These are phyloP conservation scores for Thermophis baileyi DNA, from an alignment of 2,113 vertebrate genomes.

Conservation along the genomic window DNA sequence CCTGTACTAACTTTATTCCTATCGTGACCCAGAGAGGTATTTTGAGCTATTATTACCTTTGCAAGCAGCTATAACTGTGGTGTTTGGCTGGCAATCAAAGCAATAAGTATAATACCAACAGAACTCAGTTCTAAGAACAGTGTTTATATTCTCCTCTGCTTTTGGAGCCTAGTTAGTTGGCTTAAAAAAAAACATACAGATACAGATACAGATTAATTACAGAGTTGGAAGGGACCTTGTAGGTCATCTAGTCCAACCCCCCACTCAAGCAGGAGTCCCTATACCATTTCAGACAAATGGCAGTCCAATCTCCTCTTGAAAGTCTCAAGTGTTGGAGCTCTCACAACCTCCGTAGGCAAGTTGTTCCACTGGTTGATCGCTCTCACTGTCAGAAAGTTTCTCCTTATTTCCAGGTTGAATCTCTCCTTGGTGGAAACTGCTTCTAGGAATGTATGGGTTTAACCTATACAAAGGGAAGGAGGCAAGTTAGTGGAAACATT, in stretches of 20 bases:
- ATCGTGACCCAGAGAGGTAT: background rate
- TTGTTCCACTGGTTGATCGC: no score
- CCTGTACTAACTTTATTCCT: background rate
- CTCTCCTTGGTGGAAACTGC: slow-evolving; percentile 37
- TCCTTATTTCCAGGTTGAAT: no score
- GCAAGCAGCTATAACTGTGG: background rate
- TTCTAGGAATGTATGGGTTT: background rate
- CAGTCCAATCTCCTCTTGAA: no score
- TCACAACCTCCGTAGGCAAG: no score
- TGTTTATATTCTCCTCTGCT: slow-evolving; percentile 23
- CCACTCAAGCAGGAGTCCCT: no score
- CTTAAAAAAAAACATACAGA: background rate
- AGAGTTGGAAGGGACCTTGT: no score
- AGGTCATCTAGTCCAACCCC: no score
- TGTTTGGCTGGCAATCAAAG: background rate
- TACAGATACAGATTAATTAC: no score
- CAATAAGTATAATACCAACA: background rate
- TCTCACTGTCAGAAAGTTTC: no score
- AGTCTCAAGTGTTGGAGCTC: no score
- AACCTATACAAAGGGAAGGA: background rate
- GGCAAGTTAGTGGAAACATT: background rate
- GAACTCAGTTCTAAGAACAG: slow-evolving; percentile 12
- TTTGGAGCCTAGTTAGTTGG: background rate
- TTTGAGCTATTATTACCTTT: background rate
- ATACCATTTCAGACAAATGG: no score